phyloP scores from a whole-genome alignment of 2,113 vertebrate species.

The Arizona elegans region DNA sequence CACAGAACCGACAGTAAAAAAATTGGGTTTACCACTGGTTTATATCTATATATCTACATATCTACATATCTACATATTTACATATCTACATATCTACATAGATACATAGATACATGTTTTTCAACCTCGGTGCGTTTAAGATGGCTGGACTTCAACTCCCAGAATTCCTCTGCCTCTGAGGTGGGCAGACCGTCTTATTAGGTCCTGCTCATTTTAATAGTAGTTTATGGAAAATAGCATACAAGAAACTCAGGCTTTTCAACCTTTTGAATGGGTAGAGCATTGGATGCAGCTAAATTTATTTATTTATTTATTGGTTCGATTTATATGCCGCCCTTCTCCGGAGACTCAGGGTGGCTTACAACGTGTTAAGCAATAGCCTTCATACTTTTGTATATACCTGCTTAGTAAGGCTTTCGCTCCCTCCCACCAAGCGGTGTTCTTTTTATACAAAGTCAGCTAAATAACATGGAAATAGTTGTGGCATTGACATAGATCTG shows the following conservation, averaged over 20 bases:
- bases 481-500: neutral
- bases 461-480: neutral
- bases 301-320: no score
- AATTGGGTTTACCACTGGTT: no score
- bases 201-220: neutral
- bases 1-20: no score
- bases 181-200: neutral
- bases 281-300: neutral
- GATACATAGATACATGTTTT: neutral
- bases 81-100: no score
- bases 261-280: neutral
- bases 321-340: no score
- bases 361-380: no score
- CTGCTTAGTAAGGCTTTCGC: no score
- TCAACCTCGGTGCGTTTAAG: neutral
- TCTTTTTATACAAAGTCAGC: neutral
- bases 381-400: no score
- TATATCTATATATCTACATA: no score
- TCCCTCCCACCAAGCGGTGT: no score
- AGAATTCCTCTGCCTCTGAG: neutral
- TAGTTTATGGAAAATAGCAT: neutral
- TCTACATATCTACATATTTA: no score
- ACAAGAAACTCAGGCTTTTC: neutral
- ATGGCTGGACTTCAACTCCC: neutral
- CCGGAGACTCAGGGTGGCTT: no score